phyloP scores from a whole-genome alignment of 2,113 vertebrate genomes.

The Gasterosteus nipponicus region DNA sequence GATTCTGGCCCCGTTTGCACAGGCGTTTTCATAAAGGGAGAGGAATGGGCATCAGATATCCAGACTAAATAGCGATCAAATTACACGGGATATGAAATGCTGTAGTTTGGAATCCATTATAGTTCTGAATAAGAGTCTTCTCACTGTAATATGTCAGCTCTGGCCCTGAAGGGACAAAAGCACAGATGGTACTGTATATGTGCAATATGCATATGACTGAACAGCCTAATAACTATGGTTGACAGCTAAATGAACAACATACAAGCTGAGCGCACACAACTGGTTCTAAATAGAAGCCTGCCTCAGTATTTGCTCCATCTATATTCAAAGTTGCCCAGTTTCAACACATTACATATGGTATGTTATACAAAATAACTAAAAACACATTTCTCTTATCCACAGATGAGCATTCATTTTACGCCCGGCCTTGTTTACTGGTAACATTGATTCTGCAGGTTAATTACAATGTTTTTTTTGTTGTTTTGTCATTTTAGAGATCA shows the following conservation, averaged over 20 bases:
- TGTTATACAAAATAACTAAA: slow-evolving; percentile 31
- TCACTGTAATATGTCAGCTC: slow-evolving; percentile 76
- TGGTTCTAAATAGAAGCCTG: slow-evolving; percentile 57
- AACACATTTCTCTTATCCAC: slow-evolving; percentile 57
- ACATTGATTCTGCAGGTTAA: slow-evolving; percentile 68
- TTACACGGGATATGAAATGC: slow-evolving; percentile 76
- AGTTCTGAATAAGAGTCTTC: slow-evolving; percentile 74
- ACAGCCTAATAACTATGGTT: slow-evolving; percentile 72
- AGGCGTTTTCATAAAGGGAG: slow-evolving; percentile 78
- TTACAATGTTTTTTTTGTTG: slow-evolving; percentile 49
- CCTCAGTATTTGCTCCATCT: background rate
- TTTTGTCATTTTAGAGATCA: slow-evolving; percentile 49
- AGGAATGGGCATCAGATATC: slow-evolving; percentile 75
- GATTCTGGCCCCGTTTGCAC: slow-evolving; percentile 78
- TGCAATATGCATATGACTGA: slow-evolving; percentile 78
- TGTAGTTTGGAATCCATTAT: slow-evolving; percentile 80
- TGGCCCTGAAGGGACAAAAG: slow-evolving; percentile 77
- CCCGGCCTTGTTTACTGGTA: slow-evolving; percentile 44
- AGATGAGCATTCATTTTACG: slow-evolving; percentile 55
- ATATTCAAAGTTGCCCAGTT: slow-evolving; percentile 30
- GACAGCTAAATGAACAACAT: slow-evolving; percentile 72
- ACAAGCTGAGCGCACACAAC: slow-evolving; percentile 55
- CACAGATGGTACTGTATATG: slow-evolving; percentile 78
- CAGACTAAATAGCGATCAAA: slow-evolving; percentile 76
- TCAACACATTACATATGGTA: slow-evolving; percentile 35